Evolutionary conservation across 1,140 invertebrate genomes (phyloP).

Genomic region (Wasmannia auropunctata): DNA sequence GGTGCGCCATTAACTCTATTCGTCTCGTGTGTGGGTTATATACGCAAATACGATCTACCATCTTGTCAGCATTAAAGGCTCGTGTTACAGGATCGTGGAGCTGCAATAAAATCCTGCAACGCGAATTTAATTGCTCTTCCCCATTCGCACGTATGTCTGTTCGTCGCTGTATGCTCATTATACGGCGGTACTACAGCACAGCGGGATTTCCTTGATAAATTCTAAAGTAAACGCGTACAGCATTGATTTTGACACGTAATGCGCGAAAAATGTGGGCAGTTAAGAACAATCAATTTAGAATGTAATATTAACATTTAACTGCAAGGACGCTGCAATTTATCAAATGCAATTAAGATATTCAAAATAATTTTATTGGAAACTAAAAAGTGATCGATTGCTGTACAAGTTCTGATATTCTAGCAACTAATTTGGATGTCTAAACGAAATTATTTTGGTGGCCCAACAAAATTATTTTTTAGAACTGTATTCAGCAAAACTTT

Average conservation of each 20-base stretch:
- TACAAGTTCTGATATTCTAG: no score
- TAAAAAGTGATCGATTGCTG: no score
- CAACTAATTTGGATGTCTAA: no score
- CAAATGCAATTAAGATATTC: no score
- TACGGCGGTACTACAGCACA: not conserved
- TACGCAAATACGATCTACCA: not conserved
- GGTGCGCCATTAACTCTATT: not conserved
- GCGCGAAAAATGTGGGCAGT: not conserved
- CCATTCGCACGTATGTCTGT: not conserved
- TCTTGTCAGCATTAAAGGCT: conserved; percentile 5
- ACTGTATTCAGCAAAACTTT: no score
- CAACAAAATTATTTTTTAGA: no score
- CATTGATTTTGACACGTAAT: conserved; percentile 11
- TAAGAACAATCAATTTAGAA: not conserved
- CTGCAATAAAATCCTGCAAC: conserved; percentile 26
- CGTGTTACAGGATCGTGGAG: conserved; percentile 13
- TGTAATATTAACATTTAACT: not conserved
- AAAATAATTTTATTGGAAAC: no score
- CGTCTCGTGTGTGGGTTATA: not conserved
- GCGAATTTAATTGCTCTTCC: conserved; percentile 47
- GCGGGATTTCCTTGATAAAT: conserved; percentile 37
- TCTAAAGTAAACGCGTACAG: not conserved
- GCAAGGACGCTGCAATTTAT: not conserved
- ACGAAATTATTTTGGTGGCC: no score
- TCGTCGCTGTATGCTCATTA: not conserved